Evolutionary conservation across 2,113 vertebrate species (phyloP), one percentile per base, ranked within the genome.

Genomic region (Neogobius melanostomus): DNA sequence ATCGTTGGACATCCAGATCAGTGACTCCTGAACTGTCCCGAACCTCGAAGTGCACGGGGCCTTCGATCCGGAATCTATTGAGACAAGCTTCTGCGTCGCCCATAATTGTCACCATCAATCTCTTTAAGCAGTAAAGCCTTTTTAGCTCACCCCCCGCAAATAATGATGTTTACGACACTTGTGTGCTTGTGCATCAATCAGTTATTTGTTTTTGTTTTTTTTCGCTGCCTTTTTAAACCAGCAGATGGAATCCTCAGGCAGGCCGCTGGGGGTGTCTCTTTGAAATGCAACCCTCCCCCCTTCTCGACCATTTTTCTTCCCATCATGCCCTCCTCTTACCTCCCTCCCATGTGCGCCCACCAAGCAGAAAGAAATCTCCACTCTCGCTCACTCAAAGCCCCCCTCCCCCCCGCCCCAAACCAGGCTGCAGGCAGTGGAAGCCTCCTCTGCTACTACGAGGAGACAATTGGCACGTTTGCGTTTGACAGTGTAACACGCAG

Each of bases 241-340:
- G 87, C 88, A 89, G 88, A 90, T 90, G 88, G 88, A 87, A 85
- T 87, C 90, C 85, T 90, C 77, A 75, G 87, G 87, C 87, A 74
- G 79, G 76, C 62, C 12, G 75, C 87, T 70, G 79, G 81, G 77
- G 79, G 84, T 88, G 79, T 84, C 56, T 69, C 71, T 87, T 85
- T 85, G 75, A 88, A 87, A 75, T 57, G 64, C 54, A 53, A 11
- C 17, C 28, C 28, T 43, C 42, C 56, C 74, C 65, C 59, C 53
- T 17, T 61, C 1, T 45, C 57, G 3, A 36, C 48, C 57, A 17
- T 42, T 11, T 21, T 43, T 8, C 66, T 16, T 8, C n/a, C 21
- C 50, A 2, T 69, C 77, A 11, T 52, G 43, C 49, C 66, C n/a
- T 70, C 54, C 66, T 42, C 71, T 17, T 53, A 16, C 62, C 46